phyloP scores from a whole-genome alignment of 2,113 vertebrate species.

The Equus quagga region DNA sequence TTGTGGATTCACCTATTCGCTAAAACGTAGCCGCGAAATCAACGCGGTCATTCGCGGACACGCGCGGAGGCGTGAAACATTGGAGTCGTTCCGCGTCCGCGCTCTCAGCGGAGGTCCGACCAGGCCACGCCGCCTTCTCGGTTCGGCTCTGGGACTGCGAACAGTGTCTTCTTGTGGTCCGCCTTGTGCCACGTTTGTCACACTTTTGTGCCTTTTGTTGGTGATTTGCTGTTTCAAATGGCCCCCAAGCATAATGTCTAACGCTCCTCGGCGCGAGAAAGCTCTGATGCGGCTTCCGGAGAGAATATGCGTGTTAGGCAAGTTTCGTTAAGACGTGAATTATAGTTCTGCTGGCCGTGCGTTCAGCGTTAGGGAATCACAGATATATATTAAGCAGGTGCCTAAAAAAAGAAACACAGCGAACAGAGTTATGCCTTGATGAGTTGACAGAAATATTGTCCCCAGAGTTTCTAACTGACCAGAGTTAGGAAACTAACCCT shows the following conservation, averaged over 20 bases:
- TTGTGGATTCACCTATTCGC: not conserved
- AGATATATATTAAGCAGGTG: not conserved
- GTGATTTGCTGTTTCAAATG: not conserved
- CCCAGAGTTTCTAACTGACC: no score
- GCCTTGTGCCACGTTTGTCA: not conserved
- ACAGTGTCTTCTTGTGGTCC: not conserved
- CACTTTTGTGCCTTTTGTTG: not conserved
- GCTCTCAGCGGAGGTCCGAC: not conserved
- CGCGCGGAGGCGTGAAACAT: not conserved
- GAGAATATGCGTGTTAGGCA: not conserved
- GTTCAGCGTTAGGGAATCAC: not conserved
- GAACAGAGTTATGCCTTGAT: not conserved
- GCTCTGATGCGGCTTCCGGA: not conserved
- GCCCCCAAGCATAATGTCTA: not conserved
- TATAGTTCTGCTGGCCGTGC: not conserved
- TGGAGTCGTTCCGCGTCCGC: accelerated
- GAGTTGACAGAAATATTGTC: not conserved
- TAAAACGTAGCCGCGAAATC: not conserved
- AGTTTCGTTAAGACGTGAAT: not conserved
- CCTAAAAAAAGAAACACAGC: not conserved
- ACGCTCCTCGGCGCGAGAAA: not conserved
- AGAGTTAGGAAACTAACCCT: not conserved
- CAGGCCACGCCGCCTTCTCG: accelerated
- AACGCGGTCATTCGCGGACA: not conserved
- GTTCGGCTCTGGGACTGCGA: not conserved